These are phyloP conservation scores for Cephonodes hylas DNA, from an alignment of 2,888 invertebrate species.

Conservation along the genomic window DNA sequence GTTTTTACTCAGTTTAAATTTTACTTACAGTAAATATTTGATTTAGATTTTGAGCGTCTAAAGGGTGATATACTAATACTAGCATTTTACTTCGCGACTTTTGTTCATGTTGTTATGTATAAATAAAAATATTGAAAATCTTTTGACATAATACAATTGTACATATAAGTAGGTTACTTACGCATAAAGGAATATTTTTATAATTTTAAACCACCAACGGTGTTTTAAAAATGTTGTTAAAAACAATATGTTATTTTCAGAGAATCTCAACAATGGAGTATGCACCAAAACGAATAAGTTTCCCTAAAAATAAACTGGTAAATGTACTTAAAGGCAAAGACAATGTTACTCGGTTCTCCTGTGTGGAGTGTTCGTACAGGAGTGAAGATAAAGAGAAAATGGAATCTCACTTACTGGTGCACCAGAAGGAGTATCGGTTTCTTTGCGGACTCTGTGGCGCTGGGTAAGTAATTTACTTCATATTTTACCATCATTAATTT, in stretches of 20 bases:
- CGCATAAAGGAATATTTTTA: too few species aligned
- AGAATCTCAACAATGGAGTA: constrained; percentile 40
- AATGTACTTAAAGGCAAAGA: constrained; percentile 85
- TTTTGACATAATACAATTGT: too few species aligned
- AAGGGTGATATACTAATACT: too few species aligned
- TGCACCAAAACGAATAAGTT: constrained; percentile 55
- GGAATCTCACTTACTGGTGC: constrained; percentile 86
- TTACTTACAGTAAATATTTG: background rate
- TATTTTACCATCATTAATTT: background rate
- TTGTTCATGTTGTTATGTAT: too few species aligned
- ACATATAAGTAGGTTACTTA: too few species aligned
- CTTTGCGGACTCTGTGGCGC: constrained; percentile 89
- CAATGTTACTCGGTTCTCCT: constrained; percentile 85
- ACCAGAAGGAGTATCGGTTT: constrained; percentile 88
- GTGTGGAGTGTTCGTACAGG: constrained; percentile 88
- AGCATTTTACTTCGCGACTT: too few species aligned
- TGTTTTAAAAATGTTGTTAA: too few species aligned
- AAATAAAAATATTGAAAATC: too few species aligned
- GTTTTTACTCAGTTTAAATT: constrained; percentile 23
- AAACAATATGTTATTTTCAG: constrained; percentile 19
- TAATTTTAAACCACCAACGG: too few species aligned
- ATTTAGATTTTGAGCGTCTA: background rate
- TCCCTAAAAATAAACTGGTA: constrained; percentile 88
- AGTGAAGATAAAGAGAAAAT: constrained; percentile 87
- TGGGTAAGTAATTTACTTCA: constrained; percentile 67